Conservation (phyloP, 2,888 invertebrate species). For the Catonia carolina region DNA sequence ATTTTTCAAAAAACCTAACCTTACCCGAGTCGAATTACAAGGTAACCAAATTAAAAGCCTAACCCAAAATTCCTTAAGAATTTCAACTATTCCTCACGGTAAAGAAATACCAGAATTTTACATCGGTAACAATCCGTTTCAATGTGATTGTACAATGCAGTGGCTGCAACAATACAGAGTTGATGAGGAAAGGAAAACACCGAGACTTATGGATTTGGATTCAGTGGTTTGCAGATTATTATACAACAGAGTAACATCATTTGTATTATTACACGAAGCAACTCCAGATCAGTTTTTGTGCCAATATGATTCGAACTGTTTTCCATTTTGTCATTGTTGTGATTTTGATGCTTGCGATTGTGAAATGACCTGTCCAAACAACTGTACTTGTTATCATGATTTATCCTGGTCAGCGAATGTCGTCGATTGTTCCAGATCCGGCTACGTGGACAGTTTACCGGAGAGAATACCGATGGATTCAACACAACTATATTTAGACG, state of each 20-base stretch:
- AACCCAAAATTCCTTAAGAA: constrained; percentile 67
- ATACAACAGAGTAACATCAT: constrained; percentile 66
- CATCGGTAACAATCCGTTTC: constrained; percentile 77
- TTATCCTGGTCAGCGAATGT: constrained; percentile 81
- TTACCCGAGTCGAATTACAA: constrained; percentile 72
- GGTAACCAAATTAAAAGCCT: constrained; percentile 71
- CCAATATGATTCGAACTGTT: constrained; percentile 77
- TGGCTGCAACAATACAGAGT: constrained; percentile 77
- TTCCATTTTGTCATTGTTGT: constrained; percentile 81
- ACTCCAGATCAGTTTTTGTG: constrained; percentile 77
- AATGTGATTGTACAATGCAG: constrained; percentile 86
- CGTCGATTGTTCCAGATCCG: constrained; percentile 70
- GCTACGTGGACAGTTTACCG: constrained; percentile 62
- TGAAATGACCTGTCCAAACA: constrained; percentile 82
- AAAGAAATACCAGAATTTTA: constrained; percentile 72
- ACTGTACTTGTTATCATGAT: constrained; percentile 85
- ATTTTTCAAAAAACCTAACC: constrained; percentile 78
- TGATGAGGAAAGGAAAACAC: constrained; percentile 67
- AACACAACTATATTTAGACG: constrained; percentile 79
- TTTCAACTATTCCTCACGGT: constrained; percentile 65
- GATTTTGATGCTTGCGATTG: constrained; percentile 89
- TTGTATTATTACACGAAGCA: constrained; percentile 69
- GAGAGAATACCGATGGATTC: constrained; percentile 86
- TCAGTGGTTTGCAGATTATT: constrained; percentile 74
- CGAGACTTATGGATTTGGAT: constrained; percentile 73